A percentile compares a stretch with the other conserved stretches of the same genome.
These are phyloP conservation scores for Heliconius charithonia DNA, from an alignment of 2,888 invertebrate genomes.

Conservation along the genomic window DNA sequence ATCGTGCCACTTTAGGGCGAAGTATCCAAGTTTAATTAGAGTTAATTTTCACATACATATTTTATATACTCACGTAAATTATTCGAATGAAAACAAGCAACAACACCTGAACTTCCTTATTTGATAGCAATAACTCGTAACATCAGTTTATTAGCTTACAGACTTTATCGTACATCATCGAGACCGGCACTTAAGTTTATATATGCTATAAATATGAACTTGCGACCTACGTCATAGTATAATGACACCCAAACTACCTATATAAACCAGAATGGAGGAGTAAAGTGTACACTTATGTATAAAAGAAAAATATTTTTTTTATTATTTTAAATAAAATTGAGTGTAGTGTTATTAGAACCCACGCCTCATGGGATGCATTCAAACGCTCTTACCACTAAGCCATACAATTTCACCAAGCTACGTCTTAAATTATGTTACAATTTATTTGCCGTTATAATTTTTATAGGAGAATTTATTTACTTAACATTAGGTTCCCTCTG, in stretches of 20 bases:
- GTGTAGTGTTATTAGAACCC: no score
- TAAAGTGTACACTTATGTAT: no score
- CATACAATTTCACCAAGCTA: background rate
- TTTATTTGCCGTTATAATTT: no score
- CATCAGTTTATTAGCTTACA: conserved; percentile 30
- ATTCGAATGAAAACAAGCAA: conserved; percentile 43
- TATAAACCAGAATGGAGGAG: background rate
- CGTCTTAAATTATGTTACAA: no score
- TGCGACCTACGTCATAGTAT: conserved; percentile 4
- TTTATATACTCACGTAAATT: conserved; percentile 46
- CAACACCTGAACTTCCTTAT: conserved; percentile 41
- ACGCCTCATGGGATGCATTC: no score
- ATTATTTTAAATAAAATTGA: no score
- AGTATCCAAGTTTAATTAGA: conserved; percentile 48
- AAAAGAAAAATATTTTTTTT: no score
- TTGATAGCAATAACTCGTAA: conserved; percentile 28
- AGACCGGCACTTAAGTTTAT: conserved; percentile 10
- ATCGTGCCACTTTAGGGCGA: conserved; percentile 47
- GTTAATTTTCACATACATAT: conserved; percentile 49
- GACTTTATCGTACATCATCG: conserved; percentile 27
- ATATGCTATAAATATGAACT: conserved; percentile 4
- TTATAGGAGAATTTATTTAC: no score
- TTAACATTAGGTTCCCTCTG: no score
- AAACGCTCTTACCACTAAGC: background rate
- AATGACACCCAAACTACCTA: background rate